Evolutionary conservation across 2,113 vertebrate genomes (phyloP).

Genomic region (Macrotus californicus): DNA sequence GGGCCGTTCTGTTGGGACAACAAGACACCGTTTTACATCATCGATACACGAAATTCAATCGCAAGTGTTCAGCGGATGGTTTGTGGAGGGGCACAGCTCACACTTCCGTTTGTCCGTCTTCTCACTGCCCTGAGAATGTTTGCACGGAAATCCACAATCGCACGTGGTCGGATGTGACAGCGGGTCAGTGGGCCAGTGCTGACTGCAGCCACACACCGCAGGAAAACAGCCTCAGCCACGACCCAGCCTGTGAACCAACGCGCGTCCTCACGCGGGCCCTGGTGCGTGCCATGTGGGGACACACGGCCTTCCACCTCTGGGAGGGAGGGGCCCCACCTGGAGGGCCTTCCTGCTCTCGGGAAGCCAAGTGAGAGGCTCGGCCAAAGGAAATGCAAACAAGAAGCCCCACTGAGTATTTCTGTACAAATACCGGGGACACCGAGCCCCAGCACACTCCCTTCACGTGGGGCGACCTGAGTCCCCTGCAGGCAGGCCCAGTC

Average conservation of each 20-base stretch:
- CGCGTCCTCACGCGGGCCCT: not conserved
- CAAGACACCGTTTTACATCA: accelerated
- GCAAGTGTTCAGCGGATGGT: not conserved
- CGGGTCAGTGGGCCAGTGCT: accelerated
- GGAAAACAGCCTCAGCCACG: accelerated
- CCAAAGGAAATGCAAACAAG: not conserved
- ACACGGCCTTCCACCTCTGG: too few species aligned
- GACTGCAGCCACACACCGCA: accelerated
- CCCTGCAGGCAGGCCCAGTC: too few species aligned
- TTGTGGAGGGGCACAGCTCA: accelerated
- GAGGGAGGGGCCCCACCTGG: not conserved
- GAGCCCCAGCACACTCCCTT: not conserved
- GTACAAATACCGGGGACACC: not conserved
- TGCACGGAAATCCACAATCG: accelerated
- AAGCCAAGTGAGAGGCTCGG: too few species aligned
- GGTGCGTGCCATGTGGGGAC: not conserved
- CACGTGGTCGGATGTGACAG: accelerated
- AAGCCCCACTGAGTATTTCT: not conserved
- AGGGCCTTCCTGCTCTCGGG: not conserved
- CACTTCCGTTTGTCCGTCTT: accelerated
- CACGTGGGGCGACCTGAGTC: accelerated
- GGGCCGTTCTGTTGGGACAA: not conserved
- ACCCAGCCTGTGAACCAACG: accelerated
- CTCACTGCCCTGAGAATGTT: not conserved
- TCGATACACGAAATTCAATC: too few species aligned